These are phyloP conservation scores for Drosophila nebulosa DNA, from an alignment of 1,140 invertebrate species.

Conservation along the genomic window DNA sequence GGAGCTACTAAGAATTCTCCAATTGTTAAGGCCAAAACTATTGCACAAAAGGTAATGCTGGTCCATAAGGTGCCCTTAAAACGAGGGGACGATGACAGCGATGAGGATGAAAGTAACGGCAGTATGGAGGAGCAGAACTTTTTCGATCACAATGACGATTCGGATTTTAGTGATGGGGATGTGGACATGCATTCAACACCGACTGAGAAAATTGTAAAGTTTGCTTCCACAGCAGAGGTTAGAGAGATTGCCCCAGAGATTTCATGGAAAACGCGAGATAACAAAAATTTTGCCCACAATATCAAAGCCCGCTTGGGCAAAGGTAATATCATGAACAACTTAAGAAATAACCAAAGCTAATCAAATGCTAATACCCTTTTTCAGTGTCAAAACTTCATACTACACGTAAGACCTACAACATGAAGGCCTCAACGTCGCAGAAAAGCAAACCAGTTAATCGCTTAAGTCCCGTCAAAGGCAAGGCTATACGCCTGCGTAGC, in stretches of 20 bases:
- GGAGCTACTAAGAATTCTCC: slow-evolving; percentile 45
- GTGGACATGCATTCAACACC: slow-evolving; percentile 22
- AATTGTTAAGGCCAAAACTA: slow-evolving; percentile 69
- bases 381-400: slow-evolving; percentile 65
- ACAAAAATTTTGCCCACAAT: slow-evolving; percentile 52
- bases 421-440: slow-evolving; percentile 61
- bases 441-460: slow-evolving; percentile 29
- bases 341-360: not conserved
- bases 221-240: slow-evolving; percentile 76
- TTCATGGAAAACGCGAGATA: slow-evolving; percentile 34
- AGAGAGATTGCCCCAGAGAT: slow-evolving; percentile 68
- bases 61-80: slow-evolving; percentile 77
- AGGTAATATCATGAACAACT: slow-evolving; percentile 18
- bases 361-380: not conserved
- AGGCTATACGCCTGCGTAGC: slow-evolving; percentile 68
- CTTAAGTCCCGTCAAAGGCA: slow-evolving; percentile 59
- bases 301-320: slow-evolving; percentile 71
- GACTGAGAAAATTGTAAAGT: slow-evolving; percentile 74
- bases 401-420: slow-evolving; percentile 66
- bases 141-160: slow-evolving; percentile 8
- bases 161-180: slow-evolving; percentile 33
- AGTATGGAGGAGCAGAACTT: slow-evolving; percentile 51
- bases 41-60: slow-evolving; percentile 72
- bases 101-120: slow-evolving; percentile 63
- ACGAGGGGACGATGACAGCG: slow-evolving; percentile 56